Base-by-base conservation (phyloP, 2,888 invertebrate genomes). In the Caenorhabditis japonica region DNA sequence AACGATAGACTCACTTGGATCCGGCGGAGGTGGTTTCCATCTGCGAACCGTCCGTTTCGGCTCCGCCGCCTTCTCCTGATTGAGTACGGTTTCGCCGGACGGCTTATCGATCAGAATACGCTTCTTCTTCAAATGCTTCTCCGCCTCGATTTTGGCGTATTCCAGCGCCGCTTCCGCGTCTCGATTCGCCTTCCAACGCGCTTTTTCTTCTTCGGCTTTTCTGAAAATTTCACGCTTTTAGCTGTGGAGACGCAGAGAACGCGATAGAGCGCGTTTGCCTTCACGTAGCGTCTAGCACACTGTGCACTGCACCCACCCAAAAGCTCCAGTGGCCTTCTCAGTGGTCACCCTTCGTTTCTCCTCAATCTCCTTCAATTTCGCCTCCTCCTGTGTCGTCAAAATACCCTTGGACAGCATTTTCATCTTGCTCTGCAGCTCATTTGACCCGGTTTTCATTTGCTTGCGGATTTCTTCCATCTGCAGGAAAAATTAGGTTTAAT, bases 401-500 rank as follows among this genome's bases (percentile, higher is more conserved):
- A 79, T 76, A 21, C 76, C 79, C 41, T 79, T 79, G 4, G 76
- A 75, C 10, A 79, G 44, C 36, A 70, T 73, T 23, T 77, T 81
- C 59, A 80, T 78, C 43, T 84, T 77, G 8, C 51, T 76, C 60
- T 84, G 84, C 33, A 86, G 61, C 39, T 81, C 70, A 7, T 56
- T 73, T 4, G 76, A 72, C n/a, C 84, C 83, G 30, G 76, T 71
- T 52, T 84, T 83, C 83, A 86, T 86, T 61, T 86, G 79, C 27
- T 79, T 79, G 10, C 86, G 77, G n/a, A 86, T 76, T 62, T 86
- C 86, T 41, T 80, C 79, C 81, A 86, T 81, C 83, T 85, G 68
- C 59, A 74, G 7, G 25, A 23, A 38, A 34, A 21, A 12, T 13
- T 39, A 58, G 15, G 17, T 34, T 23, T 7, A 7, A 41, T 7